phyloP scores from a whole-genome alignment of 1,140 invertebrate species.

The Diachasmimorpha longicaudata region DNA sequence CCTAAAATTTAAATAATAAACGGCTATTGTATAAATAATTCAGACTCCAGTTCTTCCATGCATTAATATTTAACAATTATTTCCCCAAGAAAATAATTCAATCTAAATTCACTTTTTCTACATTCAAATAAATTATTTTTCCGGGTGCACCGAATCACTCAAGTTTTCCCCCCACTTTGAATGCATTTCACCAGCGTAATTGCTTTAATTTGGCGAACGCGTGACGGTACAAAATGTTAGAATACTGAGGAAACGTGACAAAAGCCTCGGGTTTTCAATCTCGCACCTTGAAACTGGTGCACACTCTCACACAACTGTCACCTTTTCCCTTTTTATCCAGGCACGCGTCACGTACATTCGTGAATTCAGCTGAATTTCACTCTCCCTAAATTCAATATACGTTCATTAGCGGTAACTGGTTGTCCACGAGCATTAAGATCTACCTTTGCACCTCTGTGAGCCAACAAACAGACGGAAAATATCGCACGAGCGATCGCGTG shows the following conservation, averaged over 20 bases:
- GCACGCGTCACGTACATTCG: background rate
- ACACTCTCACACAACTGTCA: background rate
- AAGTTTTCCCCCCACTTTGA: background rate
- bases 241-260: conserved; percentile 33
- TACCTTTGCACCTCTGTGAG: background rate
- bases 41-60: no score
- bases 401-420: background rate
- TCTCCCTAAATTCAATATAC: background rate
- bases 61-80: no score
- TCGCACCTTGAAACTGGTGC: conserved; percentile 1
- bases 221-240: conserved; percentile 27
- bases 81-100: no score
- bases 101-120: no score
- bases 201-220: conserved; percentile 33
- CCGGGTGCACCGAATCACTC: background rate
- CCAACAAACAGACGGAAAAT: background rate
- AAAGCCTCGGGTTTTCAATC: conserved; percentile 24
- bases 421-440: background rate
- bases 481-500: background rate
- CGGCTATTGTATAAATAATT: no score
- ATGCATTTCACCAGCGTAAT: conserved; percentile 16
- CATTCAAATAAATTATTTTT: no score
- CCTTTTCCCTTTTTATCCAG: background rate
- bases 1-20: no score
- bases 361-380: background rate